phyloP scores from a whole-genome alignment of 1,140 invertebrate species.

The Trichoplusia ni region DNA sequence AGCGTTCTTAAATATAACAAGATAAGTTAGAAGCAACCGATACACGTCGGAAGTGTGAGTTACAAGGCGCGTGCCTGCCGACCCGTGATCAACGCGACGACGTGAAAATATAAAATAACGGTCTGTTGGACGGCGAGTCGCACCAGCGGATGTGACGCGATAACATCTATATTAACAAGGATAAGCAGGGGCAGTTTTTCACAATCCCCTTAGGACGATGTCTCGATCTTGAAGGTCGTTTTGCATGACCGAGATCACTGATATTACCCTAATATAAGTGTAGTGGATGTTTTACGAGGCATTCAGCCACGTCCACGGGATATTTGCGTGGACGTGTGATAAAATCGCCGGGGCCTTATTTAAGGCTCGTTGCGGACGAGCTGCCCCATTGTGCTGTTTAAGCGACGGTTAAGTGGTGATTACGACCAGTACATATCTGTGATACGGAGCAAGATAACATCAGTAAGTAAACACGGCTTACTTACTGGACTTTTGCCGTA shows the following conservation, averaged over 20 bases:
- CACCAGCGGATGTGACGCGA: constrained; percentile 31
- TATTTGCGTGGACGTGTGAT: constrained; percentile 58
- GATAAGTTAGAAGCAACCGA: background rate
- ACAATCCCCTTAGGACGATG: constrained; percentile 50
- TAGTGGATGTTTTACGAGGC: constrained; percentile 59
- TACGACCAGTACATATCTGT: constrained; percentile 34
- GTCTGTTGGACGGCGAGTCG: background rate
- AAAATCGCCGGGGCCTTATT: constrained; percentile 58
- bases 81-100: constrained; percentile 1
- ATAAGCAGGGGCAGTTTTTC: constrained; percentile 45
- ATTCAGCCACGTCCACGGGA: constrained; percentile 53
- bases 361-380: constrained; percentile 45
- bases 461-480: constrained; percentile 15
- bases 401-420: constrained; percentile 59
- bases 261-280: constrained; percentile 67
- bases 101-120: constrained; percentile 12
- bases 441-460: constrained; percentile 7
- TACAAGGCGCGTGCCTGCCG: background rate
- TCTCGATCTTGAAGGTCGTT: constrained; percentile 57
- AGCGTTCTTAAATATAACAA: background rate
- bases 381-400: constrained; percentile 52
- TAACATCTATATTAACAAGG: constrained; percentile 45
- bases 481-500: too few relatives aligned
- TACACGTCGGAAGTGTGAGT: background rate
- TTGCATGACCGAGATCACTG: constrained; percentile 62